Conservation (phyloP, 2,888 invertebrate species). For the Deladenus siricidicola region DNA sequence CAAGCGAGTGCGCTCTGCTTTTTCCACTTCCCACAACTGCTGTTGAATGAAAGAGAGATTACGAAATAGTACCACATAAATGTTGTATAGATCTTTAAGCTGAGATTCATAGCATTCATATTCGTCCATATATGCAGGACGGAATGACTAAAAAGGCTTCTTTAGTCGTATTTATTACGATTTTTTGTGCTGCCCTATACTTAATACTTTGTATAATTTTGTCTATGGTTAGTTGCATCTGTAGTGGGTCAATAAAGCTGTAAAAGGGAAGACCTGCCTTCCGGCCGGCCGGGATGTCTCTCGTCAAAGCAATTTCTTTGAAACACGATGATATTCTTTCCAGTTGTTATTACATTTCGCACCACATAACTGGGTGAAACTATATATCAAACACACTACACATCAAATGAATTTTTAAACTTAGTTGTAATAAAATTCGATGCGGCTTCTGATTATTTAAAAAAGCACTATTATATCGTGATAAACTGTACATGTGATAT, state of each 20-base stretch:
- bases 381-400: too few relatives aligned
- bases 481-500: too few relatives aligned
- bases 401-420: too few relatives aligned
- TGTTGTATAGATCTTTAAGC: conserved; percentile 64
- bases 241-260: too few relatives aligned
- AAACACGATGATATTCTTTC: too few relatives aligned
- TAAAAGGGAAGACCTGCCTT: background rate
- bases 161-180: background rate
- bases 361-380: too few relatives aligned
- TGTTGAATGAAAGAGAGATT: conserved; percentile 80
- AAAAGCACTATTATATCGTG: too few relatives aligned
- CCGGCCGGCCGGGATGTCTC: background rate
- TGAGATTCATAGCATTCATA: conserved; percentile 79
- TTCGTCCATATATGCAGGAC: conserved; percentile 92
- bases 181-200: background rate
- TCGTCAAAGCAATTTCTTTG: too few relatives aligned
- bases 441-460: too few relatives aligned
- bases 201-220: conserved; percentile 13
- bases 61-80: conserved; percentile 78
- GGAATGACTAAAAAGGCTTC: conserved; percentile 43
- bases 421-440: too few relatives aligned
- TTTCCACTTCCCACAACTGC: conserved; percentile 69
- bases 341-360: too few relatives aligned
- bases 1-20: conserved; percentile 61
- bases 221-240: too few relatives aligned